Percentiles rank a stretch among this genome's conserved stretches.
Conservation (phyloP, 30 jellyfish, hydroid and myxozoan genomes). For the Aurelia coerulea region DNA sequence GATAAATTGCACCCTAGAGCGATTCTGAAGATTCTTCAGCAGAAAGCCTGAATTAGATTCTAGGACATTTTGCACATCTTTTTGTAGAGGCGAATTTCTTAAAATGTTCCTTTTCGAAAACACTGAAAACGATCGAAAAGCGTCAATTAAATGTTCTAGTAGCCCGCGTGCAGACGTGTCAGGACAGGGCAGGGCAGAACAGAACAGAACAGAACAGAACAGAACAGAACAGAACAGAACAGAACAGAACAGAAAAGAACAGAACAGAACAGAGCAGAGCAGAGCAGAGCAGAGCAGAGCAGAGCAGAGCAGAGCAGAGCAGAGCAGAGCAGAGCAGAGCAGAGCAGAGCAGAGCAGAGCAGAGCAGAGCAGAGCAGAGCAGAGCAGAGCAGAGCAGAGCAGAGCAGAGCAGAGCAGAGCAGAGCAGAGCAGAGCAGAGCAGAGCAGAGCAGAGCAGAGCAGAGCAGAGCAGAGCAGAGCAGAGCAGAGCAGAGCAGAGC, state of each 20-base stretch:
- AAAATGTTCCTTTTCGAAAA: too few species aligned
- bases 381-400: slow-evolving; percentile 20
- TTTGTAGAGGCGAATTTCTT: too few species aligned
- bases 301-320: slow-evolving; percentile 17
- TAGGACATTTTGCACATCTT: too few species aligned
- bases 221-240: slow-evolving; percentile 30
- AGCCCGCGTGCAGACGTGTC: too few species aligned
- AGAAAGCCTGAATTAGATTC: too few species aligned
- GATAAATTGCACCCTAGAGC: too few species aligned
- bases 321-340: slow-evolving; percentile 16
- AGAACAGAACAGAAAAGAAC: too few species aligned
- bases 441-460: slow-evolving; percentile 16
- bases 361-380: slow-evolving; percentile 14
- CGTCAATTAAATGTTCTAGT: too few species aligned
- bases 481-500: slow-evolving; percentile 20
- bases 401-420: slow-evolving; percentile 3
- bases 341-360: slow-evolving; percentile 20
- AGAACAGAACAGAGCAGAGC: slow-evolving; percentile 15
- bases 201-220: slow-evolving; percentile 30
- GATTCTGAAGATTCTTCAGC: too few species aligned
- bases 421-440: slow-evolving; percentile 6
- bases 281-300: slow-evolving; percentile 1
- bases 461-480: slow-evolving; percentile 20
- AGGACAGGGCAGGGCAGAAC: slow-evolving; percentile 18
- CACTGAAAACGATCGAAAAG: too few species aligned